phyloP scores from a whole-genome alignment of 1,140 invertebrate genomes.

The Musca vetustissima region DNA sequence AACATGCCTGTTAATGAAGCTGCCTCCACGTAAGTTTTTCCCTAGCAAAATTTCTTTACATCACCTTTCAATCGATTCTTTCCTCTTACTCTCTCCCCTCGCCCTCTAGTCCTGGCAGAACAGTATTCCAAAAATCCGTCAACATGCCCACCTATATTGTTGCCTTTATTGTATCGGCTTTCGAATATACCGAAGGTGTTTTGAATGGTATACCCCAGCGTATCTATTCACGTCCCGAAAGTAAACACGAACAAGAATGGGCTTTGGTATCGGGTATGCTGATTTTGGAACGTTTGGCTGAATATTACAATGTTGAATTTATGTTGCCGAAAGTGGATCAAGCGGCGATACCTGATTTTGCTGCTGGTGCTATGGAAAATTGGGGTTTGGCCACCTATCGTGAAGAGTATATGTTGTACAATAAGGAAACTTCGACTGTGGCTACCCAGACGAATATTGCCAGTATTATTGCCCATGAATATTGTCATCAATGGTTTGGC shows the following conservation, averaged over 20 bases:
- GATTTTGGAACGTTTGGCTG: slow-evolving; percentile 41
- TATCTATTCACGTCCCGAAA: slow-evolving; percentile 45
- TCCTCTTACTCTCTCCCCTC: background rate
- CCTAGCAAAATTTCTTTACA: no score
- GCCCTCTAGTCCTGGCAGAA: slow-evolving; percentile 25
- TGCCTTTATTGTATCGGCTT: slow-evolving; percentile 57
- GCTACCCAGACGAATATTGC: slow-evolving; percentile 58
- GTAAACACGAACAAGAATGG: slow-evolving; percentile 43
- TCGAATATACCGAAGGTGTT: slow-evolving; percentile 52
- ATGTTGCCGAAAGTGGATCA: slow-evolving; percentile 48
- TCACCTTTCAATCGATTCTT: no score
- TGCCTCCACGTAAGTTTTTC: slow-evolving; percentile 31
- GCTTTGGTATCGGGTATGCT: slow-evolving; percentile 44
- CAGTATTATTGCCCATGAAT: slow-evolving; percentile 64
- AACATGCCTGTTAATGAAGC: slow-evolving; percentile 66
- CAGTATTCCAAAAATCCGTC: slow-evolving; percentile 36
- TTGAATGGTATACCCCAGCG: slow-evolving; percentile 50
- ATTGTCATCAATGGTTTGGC: slow-evolving; percentile 69
- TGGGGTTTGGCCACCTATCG: slow-evolving; percentile 53
- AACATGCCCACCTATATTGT: slow-evolving; percentile 45
- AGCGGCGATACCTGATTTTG: slow-evolving; percentile 48
- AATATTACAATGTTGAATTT: slow-evolving; percentile 41
- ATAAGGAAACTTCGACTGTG: slow-evolving; percentile 39
- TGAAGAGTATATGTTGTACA: slow-evolving; percentile 47
- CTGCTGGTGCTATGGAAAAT: slow-evolving; percentile 53